Percentiles rank a stretch among this genome's conserved stretches.
Evolutionary conservation across 2,888 invertebrate species (phyloP).

Genomic region (Athripsodes cinereus): DNA sequence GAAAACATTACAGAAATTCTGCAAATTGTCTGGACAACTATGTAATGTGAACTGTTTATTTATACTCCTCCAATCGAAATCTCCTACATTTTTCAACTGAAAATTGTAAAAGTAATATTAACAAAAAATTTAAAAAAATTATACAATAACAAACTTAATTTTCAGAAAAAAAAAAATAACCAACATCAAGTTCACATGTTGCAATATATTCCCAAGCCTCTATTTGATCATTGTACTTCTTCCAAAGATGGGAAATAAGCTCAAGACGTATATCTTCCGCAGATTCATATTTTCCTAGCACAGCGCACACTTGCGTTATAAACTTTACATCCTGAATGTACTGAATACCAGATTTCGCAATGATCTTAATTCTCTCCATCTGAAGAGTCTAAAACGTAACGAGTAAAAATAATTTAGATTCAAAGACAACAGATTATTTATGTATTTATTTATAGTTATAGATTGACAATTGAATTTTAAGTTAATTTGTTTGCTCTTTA

Average conservation of each 20-base stretch:
- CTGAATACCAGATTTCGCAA: slow-evolving; percentile 56
- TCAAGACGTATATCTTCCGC: slow-evolving; percentile 48
- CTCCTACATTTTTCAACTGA: slow-evolving; percentile 42
- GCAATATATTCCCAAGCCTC: slow-evolving; percentile 45
- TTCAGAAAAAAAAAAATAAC: too few species aligned
- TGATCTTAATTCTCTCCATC: slow-evolving; percentile 51
- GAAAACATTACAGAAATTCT: slow-evolving; percentile 39
- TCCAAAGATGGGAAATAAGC: slow-evolving; percentile 43
- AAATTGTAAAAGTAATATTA: too few species aligned
- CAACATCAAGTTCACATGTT: slow-evolving; percentile 42
- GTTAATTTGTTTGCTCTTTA: too few species aligned
- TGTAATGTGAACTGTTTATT: slow-evolving; percentile 35
- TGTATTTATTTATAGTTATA: background rate
- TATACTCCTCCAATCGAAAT: slow-evolving; percentile 34
- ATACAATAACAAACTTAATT: too few species aligned
- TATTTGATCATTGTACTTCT: slow-evolving; percentile 32
- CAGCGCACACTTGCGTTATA: slow-evolving; percentile 54
- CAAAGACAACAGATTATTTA: background rate
- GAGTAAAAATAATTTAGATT: background rate
- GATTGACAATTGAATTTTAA: too few species aligned
- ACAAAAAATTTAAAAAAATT: too few species aligned
- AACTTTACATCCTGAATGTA: slow-evolving; percentile 51
- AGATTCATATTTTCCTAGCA: slow-evolving; percentile 52
- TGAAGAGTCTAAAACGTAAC: slow-evolving; percentile 42
- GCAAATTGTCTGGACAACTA: slow-evolving; percentile 35